A percentile compares a stretch with the other conserved stretches of the same genome.
These are phyloP conservation scores for Crambe crambe DNA, from an alignment of 37 sponge, comb jelly and placozoan genomes.

Conservation along the genomic window DNA sequence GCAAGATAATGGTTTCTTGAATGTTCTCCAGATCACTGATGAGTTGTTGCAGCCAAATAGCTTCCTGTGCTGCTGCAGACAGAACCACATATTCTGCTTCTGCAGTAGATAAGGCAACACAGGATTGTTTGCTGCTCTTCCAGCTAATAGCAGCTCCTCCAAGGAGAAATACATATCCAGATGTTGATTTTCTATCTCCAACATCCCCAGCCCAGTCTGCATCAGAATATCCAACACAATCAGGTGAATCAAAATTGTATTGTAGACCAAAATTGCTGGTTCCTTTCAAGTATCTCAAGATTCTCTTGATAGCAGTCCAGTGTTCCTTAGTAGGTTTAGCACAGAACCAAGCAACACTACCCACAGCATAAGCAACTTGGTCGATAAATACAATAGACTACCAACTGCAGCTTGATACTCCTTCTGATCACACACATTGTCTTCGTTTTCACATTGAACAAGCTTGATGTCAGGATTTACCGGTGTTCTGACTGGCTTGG, in stretches of 20 bases:
- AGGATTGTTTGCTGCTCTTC: slow-evolving; percentile 34
- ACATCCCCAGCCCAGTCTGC: no score
- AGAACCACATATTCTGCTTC: slow-evolving; percentile 57
- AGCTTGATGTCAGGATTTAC: no score
- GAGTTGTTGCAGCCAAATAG: slow-evolving; percentile 50
- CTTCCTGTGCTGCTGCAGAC: slow-evolving; percentile 53
- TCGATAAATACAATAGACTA: no score
- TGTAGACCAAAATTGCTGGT: no score
- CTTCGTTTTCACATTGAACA: no score
- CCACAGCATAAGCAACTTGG: no score
- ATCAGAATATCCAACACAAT: no score
- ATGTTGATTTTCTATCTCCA: slow-evolving; percentile 27
- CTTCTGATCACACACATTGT: slow-evolving; percentile 24
- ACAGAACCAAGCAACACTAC: slow-evolving; percentile 46
- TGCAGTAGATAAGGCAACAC: slow-evolving; percentile 32
- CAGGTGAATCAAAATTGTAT: no score
- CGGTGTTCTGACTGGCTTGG: no score
- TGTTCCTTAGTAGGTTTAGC: slow-evolving; percentile 36
- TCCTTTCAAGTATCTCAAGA: no score
- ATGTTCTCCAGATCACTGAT: slow-evolving; percentile 1
- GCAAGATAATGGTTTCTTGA: no score
- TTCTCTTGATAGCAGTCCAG: no score
- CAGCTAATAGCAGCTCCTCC: slow-evolving; percentile 38
- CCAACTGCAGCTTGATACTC: slow-evolving; percentile 41
- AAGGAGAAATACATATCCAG: slow-evolving; percentile 38